Percentiles rank a stretch among this genome's conserved stretches.
These are phyloP conservation scores for Cetoscarus ocellatus DNA, from an alignment of 2,797 vertebrate genomes.

Conservation along the genomic window DNA sequence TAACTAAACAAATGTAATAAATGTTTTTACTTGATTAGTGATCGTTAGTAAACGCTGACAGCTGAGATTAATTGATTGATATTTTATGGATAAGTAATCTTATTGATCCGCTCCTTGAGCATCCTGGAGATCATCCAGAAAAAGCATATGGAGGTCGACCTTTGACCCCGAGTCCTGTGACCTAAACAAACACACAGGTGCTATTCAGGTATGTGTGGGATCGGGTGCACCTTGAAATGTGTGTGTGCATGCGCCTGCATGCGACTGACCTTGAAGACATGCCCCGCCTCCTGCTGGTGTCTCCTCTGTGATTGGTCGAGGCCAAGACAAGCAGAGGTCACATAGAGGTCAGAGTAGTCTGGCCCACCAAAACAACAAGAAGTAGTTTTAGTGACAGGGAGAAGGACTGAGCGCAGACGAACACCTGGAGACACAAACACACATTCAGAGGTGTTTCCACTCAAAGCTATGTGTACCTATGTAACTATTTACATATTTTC, in stretches of 20 bases:
- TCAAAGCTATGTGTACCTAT: too few species aligned
- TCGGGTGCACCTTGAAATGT: too few species aligned
- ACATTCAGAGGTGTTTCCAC: too few species aligned
- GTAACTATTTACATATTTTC: too few species aligned
- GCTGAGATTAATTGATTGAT: too few species aligned
- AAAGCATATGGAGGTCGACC: slow-evolving; percentile 85
- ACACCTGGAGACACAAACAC: slow-evolving; percentile 80
- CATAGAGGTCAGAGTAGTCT: slow-evolving; percentile 92
- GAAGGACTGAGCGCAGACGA: slow-evolving; percentile 88
- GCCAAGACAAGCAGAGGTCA: slow-evolving; percentile 88
- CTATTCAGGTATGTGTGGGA: too few species aligned
- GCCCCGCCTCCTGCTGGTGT: slow-evolving; percentile 88
- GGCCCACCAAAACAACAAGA: slow-evolving; percentile 95
- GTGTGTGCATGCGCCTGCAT: too few species aligned
- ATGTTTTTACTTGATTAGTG: too few species aligned
- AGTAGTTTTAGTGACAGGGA: slow-evolving; percentile 90
- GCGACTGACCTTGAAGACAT: slow-evolving; percentile 89
- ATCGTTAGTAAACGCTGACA: not conserved
- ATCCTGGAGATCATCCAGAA: slow-evolving; percentile 75
- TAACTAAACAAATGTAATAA: too few species aligned
- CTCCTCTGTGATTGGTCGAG: slow-evolving; percentile 79
- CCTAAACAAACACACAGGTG: slow-evolving; percentile 67
- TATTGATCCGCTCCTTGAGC: slow-evolving; percentile 5
- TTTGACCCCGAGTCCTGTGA: slow-evolving; percentile 88
- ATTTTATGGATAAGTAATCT: not conserved